A percentile compares a stretch with the other conserved stretches of the same genome.
Evolutionary conservation across 64 coral and sea anemone genomes (phyloP).

Genomic region (Montipora capricornis): DNA sequence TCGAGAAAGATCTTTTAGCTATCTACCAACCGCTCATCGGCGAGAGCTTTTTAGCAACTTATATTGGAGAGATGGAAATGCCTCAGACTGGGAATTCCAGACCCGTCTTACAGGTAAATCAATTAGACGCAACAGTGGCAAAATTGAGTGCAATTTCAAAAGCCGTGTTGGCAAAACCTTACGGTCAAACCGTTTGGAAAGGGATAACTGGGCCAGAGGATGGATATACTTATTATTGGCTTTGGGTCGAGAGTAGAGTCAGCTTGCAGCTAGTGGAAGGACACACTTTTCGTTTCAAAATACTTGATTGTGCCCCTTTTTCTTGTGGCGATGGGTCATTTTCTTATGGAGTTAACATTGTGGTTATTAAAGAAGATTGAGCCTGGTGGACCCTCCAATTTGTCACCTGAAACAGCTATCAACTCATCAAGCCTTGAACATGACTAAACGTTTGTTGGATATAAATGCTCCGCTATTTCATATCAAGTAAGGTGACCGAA

Average conservation of each 20-base stretch:
- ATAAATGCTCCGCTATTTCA: too few species aligned
- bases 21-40: conserved; percentile 4
- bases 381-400: not conserved
- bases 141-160: conserved; percentile 1
- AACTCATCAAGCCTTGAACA: not conserved
- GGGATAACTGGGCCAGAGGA: conserved; percentile 42
- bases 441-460: not conserved
- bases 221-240: not conserved
- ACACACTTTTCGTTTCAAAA: not conserved
- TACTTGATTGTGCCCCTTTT: not conserved
- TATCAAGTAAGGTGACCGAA: too few species aligned
- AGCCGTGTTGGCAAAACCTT: not conserved
- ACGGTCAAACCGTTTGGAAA: conserved; percentile 28
- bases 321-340: not conserved
- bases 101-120: not conserved
- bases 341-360: not conserved
- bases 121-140: not conserved
- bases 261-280: not conserved
- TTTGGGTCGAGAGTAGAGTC: conserved; percentile 33
- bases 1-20: not conserved
- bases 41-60: not conserved
- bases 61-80: not conserved
- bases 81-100: conserved; percentile 3
- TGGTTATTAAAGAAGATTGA: not conserved
- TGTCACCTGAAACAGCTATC: not conserved